Percentiles rank a stretch among this genome's conserved stretches.
These are phyloP conservation scores for Chinchilla lanigera DNA, from an alignment of 2,113 vertebrate species.

Conservation along the genomic window DNA sequence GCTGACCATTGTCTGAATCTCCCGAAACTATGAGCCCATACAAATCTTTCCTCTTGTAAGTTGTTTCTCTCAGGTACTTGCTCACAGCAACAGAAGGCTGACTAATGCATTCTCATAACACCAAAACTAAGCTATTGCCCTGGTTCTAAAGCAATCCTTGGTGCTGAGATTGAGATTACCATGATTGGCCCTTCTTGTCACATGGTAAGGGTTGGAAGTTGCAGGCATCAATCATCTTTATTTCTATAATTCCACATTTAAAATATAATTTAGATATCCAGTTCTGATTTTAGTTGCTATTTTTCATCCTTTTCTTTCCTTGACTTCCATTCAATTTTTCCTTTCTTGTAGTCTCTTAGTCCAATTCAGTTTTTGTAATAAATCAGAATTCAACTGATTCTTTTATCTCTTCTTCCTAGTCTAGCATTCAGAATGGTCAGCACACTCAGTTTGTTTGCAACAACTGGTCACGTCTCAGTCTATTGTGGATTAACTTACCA, in stretches of 20 bases:
- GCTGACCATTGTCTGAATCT: not conserved
- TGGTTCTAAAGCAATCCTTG: not conserved
- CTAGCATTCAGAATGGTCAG: not conserved
- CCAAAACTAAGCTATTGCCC: not conserved
- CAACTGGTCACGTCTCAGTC: not conserved
- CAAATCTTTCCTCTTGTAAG: not conserved
- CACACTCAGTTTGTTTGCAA: not conserved
- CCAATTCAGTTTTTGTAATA: not conserved
- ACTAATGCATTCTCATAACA: not conserved
- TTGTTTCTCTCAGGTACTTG: not conserved
- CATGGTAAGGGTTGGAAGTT: not conserved
- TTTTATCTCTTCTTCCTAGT: not conserved
- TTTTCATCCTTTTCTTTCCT: not conserved
- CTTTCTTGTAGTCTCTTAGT: not conserved
- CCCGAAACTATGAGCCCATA: not conserved
- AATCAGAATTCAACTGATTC: not conserved
- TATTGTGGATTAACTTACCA: not conserved
- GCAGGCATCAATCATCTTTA: not conserved
- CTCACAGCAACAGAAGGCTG: not conserved
- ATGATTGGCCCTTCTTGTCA: not conserved
- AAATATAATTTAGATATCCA: slow-evolving; percentile 8
- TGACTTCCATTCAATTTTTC: not conserved
- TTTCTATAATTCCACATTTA: not conserved
- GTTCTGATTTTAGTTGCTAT: not conserved
- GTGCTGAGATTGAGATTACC: not conserved